Conservation (phyloP, 1,140 invertebrate species). For the Saccostrea echinata region DNA sequence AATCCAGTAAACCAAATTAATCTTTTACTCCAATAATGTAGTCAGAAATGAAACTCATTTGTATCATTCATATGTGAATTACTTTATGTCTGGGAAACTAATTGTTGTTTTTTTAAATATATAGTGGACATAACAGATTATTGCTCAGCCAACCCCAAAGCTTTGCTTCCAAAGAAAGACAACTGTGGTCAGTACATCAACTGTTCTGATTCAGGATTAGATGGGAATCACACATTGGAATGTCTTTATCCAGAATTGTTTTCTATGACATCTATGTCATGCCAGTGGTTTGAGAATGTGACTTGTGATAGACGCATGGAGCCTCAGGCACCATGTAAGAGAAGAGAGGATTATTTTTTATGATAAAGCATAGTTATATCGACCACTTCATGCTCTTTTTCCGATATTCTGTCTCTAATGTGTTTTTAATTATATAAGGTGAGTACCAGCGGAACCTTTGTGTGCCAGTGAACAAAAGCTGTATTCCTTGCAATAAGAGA, state of each 20-base stretch:
- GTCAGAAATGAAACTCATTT: too few relatives aligned
- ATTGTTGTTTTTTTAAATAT: not conserved
- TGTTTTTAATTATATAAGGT: constrained; percentile 44
- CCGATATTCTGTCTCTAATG: too few relatives aligned
- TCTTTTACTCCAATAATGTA: too few relatives aligned
- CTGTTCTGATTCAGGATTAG: constrained; percentile 56
- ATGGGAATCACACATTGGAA: constrained; percentile 11
- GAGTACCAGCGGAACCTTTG: constrained; percentile 63
- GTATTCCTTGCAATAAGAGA: constrained; percentile 53
- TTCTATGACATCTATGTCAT: constrained; percentile 13
- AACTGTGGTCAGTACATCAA: constrained; percentile 70
- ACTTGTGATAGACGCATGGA: constrained; percentile 40
- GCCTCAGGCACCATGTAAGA: constrained; percentile 53
- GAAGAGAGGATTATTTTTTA: too few relatives aligned
- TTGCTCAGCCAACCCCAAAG: constrained; percentile 53
- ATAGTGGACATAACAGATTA: constrained; percentile 51
- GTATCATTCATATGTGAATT: too few relatives aligned
- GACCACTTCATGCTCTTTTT: not conserved
- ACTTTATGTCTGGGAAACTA: too few relatives aligned
- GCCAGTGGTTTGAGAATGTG: constrained; percentile 43
- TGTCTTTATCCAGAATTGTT: constrained; percentile 53
- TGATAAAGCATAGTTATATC: not conserved
- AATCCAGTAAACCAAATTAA: too few relatives aligned
- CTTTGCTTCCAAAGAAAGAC: constrained; percentile 52
- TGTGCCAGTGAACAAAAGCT: constrained; percentile 19